These are phyloP conservation scores for Sebastes steindachneri DNA, from an alignment of 2,797 vertebrate species.

Conservation along the genomic window DNA sequence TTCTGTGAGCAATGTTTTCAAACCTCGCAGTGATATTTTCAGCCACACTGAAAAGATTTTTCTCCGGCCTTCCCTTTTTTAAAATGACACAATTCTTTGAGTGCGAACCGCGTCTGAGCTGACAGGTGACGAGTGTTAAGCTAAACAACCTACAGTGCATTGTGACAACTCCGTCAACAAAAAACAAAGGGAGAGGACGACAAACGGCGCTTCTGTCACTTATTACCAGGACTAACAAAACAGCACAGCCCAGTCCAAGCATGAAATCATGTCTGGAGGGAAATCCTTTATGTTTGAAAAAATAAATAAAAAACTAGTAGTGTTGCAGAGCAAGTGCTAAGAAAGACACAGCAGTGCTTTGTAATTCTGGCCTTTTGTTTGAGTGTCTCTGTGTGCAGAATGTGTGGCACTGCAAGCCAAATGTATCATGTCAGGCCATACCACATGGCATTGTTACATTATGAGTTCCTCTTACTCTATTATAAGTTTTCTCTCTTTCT, in stretches of 20 bases:
- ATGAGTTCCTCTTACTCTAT: not conserved
- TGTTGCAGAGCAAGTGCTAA: not conserved
- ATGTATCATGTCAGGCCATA: conserved; percentile 6
- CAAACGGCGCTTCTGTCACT: conserved; percentile 55
- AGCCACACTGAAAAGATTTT: conserved; percentile 7
- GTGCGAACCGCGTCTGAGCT: conserved; percentile 26
- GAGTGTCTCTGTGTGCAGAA: not conserved
- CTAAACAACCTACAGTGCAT: conserved; percentile 46
- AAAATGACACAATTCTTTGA: conserved; percentile 32
- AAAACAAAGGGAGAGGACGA: conserved; percentile 28
- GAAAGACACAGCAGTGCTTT: not conserved
- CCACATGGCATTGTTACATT: not conserved
- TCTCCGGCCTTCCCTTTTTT: not conserved
- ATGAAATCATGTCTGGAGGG: conserved; percentile 51
- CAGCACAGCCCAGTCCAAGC: conserved; percentile 32
- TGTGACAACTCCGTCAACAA: conserved; percentile 59
- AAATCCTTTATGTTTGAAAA: conserved; percentile 20
- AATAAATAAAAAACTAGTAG: not conserved
- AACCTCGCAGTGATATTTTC: conserved; percentile 51
- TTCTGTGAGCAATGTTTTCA: conserved; percentile 33
- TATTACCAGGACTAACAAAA: conserved; percentile 37
- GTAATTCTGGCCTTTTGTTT: conserved; percentile 16
- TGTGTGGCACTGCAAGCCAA: not conserved
- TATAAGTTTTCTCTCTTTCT: not conserved
- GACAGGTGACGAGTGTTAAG: conserved; percentile 60